Evolutionary conservation across 2,888 invertebrate species (phyloP), one percentile per base, ranked within the genome.

Genomic region (Drosophila koepferae): DNA sequence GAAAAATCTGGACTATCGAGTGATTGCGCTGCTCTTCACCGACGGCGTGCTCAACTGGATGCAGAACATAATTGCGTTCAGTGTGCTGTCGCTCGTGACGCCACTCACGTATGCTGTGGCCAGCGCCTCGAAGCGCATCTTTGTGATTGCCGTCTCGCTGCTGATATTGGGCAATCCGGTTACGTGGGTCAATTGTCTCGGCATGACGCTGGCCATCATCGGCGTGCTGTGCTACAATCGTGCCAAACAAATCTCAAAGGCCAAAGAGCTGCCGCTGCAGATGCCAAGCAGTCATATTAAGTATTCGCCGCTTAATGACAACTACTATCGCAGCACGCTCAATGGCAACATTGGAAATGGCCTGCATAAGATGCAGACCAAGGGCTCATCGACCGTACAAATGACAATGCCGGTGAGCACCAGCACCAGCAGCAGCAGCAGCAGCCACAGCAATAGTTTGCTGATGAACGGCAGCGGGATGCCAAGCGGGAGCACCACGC

Each of bases 31-130:
- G 64, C 93, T 97, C 41, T 93, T 96, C 72, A 91, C 95, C 20
- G 98, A 98, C 93, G 99, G 98, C 18, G 94, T 97, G 63, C 95
- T 98, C 79, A 98, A 97, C 91, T 99, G 98, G 97, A 94, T 98
- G 82, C 99, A 99, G 94, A 99, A 99, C 91, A 96, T 98, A 87
- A 95, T 98, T 61, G 99, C 99, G 0, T 99, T 99, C 94, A 97
- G 97, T 82, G 96, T 99, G 63, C 94, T 99, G 81, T 97, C 97
- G 62, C 94, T 97, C 78, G 97, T 99, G 44, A 96, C 98, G n/a
- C 98, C 99, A 46, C 94, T 99, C 40, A 97, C 98, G 1, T 99
- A 99, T 93, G 98, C 98, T 0, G 98, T 99, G 65, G 98, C 98
- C 61, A 99, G 97, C 93, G 97, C 98, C 34, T 98, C 98, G 62